phyloP scores from a whole-genome alignment of 1,140 invertebrate species.

The Drosophila pectinifera region DNA sequence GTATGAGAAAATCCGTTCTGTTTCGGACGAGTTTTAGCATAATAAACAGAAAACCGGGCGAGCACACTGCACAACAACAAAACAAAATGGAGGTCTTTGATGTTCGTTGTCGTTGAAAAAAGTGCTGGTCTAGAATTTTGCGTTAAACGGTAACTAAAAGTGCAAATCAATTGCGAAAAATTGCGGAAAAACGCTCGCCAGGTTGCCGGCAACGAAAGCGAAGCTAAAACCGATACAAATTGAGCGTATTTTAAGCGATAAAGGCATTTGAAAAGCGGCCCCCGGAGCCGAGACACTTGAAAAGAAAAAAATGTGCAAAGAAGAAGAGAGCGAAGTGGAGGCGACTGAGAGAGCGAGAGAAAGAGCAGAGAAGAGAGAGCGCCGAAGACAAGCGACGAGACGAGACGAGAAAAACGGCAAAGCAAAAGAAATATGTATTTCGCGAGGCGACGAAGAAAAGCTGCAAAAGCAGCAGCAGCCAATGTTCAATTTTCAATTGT shows the following conservation, averaged over 20 bases:
- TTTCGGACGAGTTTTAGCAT: neutral
- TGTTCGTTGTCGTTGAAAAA: constrained; percentile 80
- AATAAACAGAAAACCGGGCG: neutral
- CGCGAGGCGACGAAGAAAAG: constrained; percentile 72
- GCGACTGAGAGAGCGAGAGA: constrained; percentile 3
- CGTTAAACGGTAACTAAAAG: constrained; percentile 80
- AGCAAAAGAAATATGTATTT: constrained; percentile 85
- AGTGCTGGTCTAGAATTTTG: constrained; percentile 78
- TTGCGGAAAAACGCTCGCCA: constrained; percentile 54
- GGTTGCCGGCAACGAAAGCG: constrained; percentile 57
- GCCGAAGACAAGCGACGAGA: constrained; percentile 72
- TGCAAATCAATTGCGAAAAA: constrained; percentile 66
- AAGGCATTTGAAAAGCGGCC: constrained; percentile 67
- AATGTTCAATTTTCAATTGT: constrained; percentile 76
- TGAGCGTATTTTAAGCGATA: constrained; percentile 69
- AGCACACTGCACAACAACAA: constrained; percentile 45
- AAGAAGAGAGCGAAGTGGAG: constrained; percentile 69
- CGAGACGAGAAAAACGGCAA: constrained; percentile 62
- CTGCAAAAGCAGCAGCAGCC: constrained; percentile 60
- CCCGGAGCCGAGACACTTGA: constrained; percentile 70
- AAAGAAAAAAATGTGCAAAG: constrained; percentile 80
- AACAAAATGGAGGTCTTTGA: constrained; percentile 85
- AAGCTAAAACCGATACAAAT: constrained; percentile 41
- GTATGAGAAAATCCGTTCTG: neutral
- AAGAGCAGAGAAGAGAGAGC: constrained; percentile 45